These are phyloP conservation scores for Sebastes iracundus DNA, from an alignment of 2,797 vertebrate species.

Conservation along the genomic window DNA sequence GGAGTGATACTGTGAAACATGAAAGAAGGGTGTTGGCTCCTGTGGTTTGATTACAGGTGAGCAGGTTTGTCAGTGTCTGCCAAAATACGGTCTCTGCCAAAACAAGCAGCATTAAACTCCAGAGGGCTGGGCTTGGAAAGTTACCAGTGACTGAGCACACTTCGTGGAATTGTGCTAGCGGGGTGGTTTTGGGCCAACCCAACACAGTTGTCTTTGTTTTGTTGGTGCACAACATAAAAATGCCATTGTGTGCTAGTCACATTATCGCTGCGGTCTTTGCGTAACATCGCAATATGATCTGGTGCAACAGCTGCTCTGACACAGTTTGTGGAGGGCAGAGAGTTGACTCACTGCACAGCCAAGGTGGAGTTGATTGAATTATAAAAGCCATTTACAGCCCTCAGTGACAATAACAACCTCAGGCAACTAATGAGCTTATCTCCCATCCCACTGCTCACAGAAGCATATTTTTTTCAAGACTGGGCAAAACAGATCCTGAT, in stretches of 20 bases:
- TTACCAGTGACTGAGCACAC: slow-evolving; percentile 33
- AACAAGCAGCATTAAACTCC: slow-evolving; percentile 42
- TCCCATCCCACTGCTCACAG: slow-evolving; percentile 19
- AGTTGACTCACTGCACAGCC: slow-evolving; percentile 39
- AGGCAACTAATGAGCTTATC: slow-evolving; percentile 53
- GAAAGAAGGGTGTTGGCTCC: slow-evolving; percentile 54
- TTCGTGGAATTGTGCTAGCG: slow-evolving; percentile 29
- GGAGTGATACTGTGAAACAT: slow-evolving; percentile 19
- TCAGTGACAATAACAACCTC: slow-evolving; percentile 44
- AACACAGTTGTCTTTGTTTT: slow-evolving; percentile 62
- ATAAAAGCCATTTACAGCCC: slow-evolving; percentile 50
- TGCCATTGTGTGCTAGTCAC: slow-evolving; percentile 56
- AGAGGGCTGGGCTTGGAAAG: slow-evolving; percentile 36
- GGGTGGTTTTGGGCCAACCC: slow-evolving; percentile 50
- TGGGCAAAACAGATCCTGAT: slow-evolving; percentile 39
- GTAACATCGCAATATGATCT: slow-evolving; percentile 45
- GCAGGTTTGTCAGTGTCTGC: slow-evolving; percentile 46
- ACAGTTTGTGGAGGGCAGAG: slow-evolving; percentile 41
- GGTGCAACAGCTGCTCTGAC: slow-evolving; percentile 56
- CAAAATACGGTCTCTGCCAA: slow-evolving; percentile 54
- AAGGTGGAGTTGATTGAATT: slow-evolving; percentile 56
- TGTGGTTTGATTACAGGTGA: slow-evolving; percentile 58
- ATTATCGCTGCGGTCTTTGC: slow-evolving; percentile 43
- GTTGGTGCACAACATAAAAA: slow-evolving; percentile 57
- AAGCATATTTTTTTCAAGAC: slow-evolving; percentile 17